Evolutionary conservation across 2,797 vertebrate genomes (phyloP).

Genomic region (Hirundo rustica): DNA sequence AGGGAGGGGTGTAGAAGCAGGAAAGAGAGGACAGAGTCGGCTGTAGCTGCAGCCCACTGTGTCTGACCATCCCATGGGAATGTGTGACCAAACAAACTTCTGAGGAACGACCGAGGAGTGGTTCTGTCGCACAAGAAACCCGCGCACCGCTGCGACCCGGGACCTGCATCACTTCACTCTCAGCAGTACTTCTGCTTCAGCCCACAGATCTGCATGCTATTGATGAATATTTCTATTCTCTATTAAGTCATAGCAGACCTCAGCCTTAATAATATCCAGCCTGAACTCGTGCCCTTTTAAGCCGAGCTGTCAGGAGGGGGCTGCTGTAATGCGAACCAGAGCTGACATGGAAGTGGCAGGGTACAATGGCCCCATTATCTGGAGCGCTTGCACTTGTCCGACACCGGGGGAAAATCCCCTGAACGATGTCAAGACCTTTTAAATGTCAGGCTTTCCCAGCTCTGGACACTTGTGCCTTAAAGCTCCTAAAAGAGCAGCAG

Average conservation of each 20-base stretch:
- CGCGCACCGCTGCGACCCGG: rapidly evolving
- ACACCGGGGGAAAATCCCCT: background rate
- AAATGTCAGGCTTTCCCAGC: constrained; percentile 67
- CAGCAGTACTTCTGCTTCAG: background rate
- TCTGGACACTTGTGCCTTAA: constrained; percentile 30
- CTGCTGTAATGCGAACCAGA: constrained; percentile 45
- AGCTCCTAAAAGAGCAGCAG: constrained; percentile 29
- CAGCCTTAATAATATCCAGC: background rate
- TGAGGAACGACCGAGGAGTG: rapidly evolving
- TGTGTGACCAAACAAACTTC: background rate
- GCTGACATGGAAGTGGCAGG: background rate
- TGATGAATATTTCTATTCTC: background rate
- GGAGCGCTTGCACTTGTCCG: background rate
- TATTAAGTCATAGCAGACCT: background rate
- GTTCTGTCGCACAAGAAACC: rapidly evolving
- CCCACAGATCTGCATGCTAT: background rate
- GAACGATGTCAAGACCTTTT: constrained; percentile 62
- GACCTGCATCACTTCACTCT: background rate
- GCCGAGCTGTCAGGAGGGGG: background rate
- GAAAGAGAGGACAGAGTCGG: background rate
- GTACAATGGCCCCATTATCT: constrained; percentile 63
- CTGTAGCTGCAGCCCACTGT: background rate
- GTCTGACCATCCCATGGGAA: rapidly evolving
- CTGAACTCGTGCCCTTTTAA: constrained; percentile 40
- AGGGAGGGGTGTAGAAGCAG: background rate